These are phyloP conservation scores for Sphaerophoria taeniata DNA, from an alignment of 2,888 invertebrate genomes.

Conservation along the genomic window DNA sequence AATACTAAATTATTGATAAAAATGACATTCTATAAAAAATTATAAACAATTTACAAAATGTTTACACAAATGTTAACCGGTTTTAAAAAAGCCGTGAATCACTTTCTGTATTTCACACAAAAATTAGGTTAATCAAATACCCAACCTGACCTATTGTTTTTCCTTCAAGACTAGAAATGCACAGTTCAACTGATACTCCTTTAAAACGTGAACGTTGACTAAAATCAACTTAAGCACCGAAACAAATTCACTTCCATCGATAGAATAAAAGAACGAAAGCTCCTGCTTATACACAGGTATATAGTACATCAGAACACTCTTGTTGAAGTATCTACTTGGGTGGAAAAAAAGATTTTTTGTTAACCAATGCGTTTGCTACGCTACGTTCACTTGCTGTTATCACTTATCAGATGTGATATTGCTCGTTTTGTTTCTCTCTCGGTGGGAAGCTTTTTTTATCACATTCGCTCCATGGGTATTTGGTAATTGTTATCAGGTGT, in stretches of 20 bases:
- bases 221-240: slow-evolving; percentile 38
- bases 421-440: slow-evolving; percentile 2
- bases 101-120: not conserved
- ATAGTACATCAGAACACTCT: too few species aligned
- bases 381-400: not conserved
- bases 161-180: slow-evolving; percentile 17
- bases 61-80: not conserved
- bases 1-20: slow-evolving; percentile 12
- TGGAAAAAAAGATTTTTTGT: too few species aligned
- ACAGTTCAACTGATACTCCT: slow-evolving; percentile 23
- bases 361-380: not conserved
- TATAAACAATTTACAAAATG: not conserved
- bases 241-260: slow-evolving; percentile 31
- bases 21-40: not conserved
- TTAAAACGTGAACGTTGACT: slow-evolving; percentile 59
- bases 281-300: not conserved
- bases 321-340: too few species aligned
- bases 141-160: slow-evolving; percentile 7
- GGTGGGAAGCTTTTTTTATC: slow-evolving; percentile 55
- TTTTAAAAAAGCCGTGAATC: not conserved
- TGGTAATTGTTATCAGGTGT: slow-evolving; percentile 39
- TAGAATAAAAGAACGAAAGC: slow-evolving; percentile 11
- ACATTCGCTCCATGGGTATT: not conserved
- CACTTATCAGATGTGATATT: not conserved
- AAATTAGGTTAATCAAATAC: not conserved